These are phyloP conservation scores for Equus przewalskii DNA, from an alignment of 2,113 vertebrate species.

Conservation along the genomic window DNA sequence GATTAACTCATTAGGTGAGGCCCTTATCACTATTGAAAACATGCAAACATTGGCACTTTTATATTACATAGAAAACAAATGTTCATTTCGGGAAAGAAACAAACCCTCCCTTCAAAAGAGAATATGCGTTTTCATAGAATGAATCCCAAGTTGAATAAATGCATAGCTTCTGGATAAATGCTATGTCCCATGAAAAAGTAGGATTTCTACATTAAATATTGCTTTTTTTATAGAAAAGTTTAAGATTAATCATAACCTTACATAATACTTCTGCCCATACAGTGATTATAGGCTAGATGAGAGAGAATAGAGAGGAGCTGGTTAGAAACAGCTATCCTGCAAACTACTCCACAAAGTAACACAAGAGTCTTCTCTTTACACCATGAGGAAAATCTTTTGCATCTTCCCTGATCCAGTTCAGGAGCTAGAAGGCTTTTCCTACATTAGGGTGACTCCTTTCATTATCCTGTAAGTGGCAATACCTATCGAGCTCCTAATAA, in stretches of 20 bases:
- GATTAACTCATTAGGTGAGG: background rate
- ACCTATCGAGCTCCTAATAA: background rate
- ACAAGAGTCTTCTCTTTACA: background rate
- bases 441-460: background rate
- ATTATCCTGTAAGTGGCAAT: background rate
- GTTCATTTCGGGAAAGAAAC: background rate
- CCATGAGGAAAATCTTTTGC: background rate
- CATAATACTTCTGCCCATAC: background rate
- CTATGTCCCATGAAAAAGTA: background rate
- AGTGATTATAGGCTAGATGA: background rate
- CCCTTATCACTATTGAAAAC: background rate
- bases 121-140: background rate
- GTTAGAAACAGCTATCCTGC: background rate
- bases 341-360: background rate
- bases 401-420: background rate
- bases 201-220: background rate
- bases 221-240: background rate
- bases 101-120: background rate
- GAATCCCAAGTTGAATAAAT: conserved; percentile 40
- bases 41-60: background rate
- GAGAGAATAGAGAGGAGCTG: background rate
- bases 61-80: conserved; percentile 16
- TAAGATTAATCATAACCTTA: background rate
- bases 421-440: background rate
- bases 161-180: conserved; percentile 41